Conservation (phyloP, 2,888 invertebrate species). For the Portevinia maculata region DNA sequence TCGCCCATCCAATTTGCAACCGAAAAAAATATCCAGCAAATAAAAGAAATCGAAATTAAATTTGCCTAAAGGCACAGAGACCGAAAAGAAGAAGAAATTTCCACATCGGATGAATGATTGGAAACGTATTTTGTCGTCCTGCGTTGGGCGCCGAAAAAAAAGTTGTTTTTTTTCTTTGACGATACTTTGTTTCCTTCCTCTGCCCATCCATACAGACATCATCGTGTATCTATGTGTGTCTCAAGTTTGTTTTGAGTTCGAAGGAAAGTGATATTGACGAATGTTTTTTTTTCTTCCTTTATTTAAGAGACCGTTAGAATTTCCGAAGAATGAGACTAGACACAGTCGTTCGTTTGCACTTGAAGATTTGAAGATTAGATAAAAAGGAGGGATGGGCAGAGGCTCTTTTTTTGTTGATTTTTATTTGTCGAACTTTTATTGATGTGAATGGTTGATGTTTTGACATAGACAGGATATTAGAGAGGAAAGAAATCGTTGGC, state of each 20-base stretch:
- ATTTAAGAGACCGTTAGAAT: conserved; percentile 35
- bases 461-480: conserved; percentile 41
- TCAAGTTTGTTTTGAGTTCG: conserved; percentile 43
- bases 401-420: neutral
- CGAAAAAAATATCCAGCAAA: conserved; percentile 25
- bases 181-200: neutral
- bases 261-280: conserved; percentile 54
- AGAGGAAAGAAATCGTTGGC: conserved; percentile 35
- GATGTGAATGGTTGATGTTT: conserved; percentile 56
- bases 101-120: conserved; percentile 45
- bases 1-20: conserved; percentile 23
- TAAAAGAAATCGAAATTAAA: conserved; percentile 66
- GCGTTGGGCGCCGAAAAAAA: conserved; percentile 61
- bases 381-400: conserved; percentile 18
- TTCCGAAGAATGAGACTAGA: conserved; percentile 22
- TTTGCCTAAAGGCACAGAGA: conserved; percentile 57
- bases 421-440: conserved; percentile 51
- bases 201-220: neutral
- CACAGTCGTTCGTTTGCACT: conserved; percentile 48
- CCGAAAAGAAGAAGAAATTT: conserved; percentile 15
- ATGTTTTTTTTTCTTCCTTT: conserved; percentile 24
- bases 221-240: conserved; percentile 16
- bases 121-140: conserved; percentile 52
- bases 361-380: conserved; percentile 60
- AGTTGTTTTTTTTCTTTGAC: neutral